A percentile compares a stretch with the other conserved stretches of the same genome.
phyloP scores from a whole-genome alignment of 2,888 invertebrate genomes.

The Sarcophaga carnaria region DNA sequence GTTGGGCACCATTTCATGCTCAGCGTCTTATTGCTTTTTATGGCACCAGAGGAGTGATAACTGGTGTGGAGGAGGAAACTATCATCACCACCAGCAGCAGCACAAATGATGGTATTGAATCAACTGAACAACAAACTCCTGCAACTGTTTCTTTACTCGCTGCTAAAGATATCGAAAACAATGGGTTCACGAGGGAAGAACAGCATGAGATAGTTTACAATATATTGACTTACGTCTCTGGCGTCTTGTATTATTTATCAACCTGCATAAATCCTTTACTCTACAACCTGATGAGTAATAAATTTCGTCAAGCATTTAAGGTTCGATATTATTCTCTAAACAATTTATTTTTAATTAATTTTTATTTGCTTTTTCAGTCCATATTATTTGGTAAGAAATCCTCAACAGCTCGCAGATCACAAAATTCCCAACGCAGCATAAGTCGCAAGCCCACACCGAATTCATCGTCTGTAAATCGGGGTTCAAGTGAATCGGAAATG shows the following conservation, averaged over 20 bases:
- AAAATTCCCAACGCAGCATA: slow-evolving; percentile 74
- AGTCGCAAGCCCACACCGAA: slow-evolving; percentile 73
- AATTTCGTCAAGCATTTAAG: slow-evolving; percentile 96
- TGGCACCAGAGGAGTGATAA: slow-evolving; percentile 77
- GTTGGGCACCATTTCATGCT: slow-evolving; percentile 97
- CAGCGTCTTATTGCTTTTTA: slow-evolving; percentile 90
- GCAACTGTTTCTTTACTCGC: slow-evolving; percentile 13
- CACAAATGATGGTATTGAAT: neutral
- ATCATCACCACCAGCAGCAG: neutral
- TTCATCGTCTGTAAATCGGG: slow-evolving; percentile 83
- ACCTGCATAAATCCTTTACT: slow-evolving; percentile 96
- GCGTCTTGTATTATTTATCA: slow-evolving; percentile 94
- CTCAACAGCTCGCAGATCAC: slow-evolving; percentile 79
- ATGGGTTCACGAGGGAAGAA: neutral
- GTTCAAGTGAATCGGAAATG: slow-evolving; percentile 82
- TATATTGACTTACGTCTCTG: slow-evolving; percentile 87
- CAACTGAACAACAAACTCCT: neutral
- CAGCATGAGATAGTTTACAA: slow-evolving; percentile 75
- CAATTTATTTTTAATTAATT: neutral
- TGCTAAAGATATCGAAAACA: slow-evolving; percentile 37
- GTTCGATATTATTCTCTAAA: slow-evolving; percentile 82
- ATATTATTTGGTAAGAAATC: slow-evolving; percentile 77
- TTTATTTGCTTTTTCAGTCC: slow-evolving; percentile 76
- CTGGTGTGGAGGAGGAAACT: slow-evolving; percentile 11
- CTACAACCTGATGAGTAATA: slow-evolving; percentile 97